Percentiles rank a stretch among this genome's conserved stretches.
Evolutionary conservation across 2,888 invertebrate species (phyloP).

Genomic region (Dusona sp.): DNA sequence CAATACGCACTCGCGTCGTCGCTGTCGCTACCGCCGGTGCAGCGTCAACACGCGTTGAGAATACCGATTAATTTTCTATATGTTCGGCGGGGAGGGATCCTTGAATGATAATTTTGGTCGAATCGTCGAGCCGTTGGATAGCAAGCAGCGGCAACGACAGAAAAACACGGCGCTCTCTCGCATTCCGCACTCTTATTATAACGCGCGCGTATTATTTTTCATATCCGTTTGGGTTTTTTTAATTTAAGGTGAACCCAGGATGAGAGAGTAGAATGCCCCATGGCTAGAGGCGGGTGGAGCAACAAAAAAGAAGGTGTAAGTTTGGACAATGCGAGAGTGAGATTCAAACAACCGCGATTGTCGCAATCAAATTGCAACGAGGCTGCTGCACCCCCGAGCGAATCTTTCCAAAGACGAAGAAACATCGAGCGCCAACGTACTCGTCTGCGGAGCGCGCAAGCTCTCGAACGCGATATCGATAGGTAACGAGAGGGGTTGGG

Average conservation of each 20-base stretch:
- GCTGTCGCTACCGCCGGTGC: neutral
- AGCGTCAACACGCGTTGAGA: neutral
- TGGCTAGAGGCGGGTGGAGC: conserved; percentile 82
- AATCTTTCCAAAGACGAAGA: conserved; percentile 77
- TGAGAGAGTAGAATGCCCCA: conserved; percentile 83
- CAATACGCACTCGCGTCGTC: neutral
- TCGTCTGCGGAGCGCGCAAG: conserved; percentile 73
- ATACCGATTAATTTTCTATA: neutral
- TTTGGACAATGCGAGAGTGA: conserved; percentile 78
- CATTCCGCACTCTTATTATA: neutral
- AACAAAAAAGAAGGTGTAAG: conserved; percentile 81
- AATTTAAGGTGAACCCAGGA: conserved; percentile 80
- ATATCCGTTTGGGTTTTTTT: conserved; percentile 61
- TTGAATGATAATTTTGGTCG: neutral
- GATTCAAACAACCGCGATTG: conserved; percentile 70
- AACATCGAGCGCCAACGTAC: conserved; percentile 74
- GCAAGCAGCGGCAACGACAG: neutral
- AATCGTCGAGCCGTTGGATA: neutral
- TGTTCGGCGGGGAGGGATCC: neutral
- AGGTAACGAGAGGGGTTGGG: conserved; percentile 73
- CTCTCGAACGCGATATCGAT: conserved; percentile 77
- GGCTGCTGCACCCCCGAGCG: conserved; percentile 69
- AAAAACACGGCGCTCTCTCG: neutral
- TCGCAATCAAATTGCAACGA: conserved; percentile 71
- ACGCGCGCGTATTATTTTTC: neutral